Percentiles rank a stretch among this genome's conserved stretches.
Conservation (phyloP, 2,113 vertebrate genomes). For the Australoheros scitulus region DNA sequence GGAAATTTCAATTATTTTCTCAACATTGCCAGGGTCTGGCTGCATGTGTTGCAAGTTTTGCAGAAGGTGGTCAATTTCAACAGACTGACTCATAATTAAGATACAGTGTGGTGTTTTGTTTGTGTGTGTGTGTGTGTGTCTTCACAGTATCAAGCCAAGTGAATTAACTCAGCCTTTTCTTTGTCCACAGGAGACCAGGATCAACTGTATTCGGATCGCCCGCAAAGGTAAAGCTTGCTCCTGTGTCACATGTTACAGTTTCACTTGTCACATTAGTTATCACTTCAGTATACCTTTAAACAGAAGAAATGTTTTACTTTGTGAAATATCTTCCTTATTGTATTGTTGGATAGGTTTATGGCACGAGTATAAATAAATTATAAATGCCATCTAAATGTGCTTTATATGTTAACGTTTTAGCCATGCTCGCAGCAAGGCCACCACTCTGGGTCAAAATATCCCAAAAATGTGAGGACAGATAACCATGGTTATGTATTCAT, state of each 20-base stretch:
- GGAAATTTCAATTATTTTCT: slow-evolving; percentile 45
- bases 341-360: background rate
- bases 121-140: background rate
- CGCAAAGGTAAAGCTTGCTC: slow-evolving; percentile 87
- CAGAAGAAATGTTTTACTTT: background rate
- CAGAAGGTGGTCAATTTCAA: background rate
- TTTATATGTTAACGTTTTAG: no score
- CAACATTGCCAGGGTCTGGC: background rate
- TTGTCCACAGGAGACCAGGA: slow-evolving; percentile 85
- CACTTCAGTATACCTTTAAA: background rate
- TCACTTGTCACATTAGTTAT: background rate
- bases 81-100: slow-evolving; percentile 15
- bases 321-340: background rate
- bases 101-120: background rate
- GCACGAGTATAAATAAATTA: background rate
- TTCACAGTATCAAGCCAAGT: background rate
- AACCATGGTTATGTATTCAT: background rate
- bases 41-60: background rate
- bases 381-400: no score
- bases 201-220: slow-evolving; percentile 93
- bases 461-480: no score
- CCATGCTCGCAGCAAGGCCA: no score
- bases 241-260: background rate
- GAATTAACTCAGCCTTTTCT: slow-evolving; percentile 27
- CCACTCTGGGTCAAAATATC: no score